phyloP scores from a whole-genome alignment of 2,888 invertebrate genomes.

The Amiota minor region DNA sequence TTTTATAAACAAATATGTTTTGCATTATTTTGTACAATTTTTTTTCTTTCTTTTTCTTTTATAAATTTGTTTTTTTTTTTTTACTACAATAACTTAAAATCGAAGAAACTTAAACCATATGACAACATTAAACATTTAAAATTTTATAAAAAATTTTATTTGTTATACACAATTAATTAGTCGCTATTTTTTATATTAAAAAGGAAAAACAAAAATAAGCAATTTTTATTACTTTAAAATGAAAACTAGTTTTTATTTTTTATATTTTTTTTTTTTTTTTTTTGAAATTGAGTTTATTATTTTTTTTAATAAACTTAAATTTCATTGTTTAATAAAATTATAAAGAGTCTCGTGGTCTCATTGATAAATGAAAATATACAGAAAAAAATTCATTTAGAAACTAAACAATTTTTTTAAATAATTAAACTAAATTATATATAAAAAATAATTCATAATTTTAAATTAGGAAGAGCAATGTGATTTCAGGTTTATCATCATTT shows the following conservation, averaged over 20 bases:
- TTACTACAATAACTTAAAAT: too few relatives aligned
- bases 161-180: too few relatives aligned
- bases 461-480: conserved; percentile 63
- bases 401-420: conserved; percentile 31
- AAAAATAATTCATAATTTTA: conserved; percentile 25
- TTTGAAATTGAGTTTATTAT: too few relatives aligned
- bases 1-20: conserved; percentile 40
- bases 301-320: not conserved
- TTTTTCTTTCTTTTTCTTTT: conserved; percentile 52
- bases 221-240: conserved; percentile 37
- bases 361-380: conserved; percentile 44
- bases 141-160: not conserved
- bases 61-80: too few relatives aligned
- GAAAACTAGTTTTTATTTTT: not conserved
- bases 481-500: conserved; percentile 33
- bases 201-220: conserved; percentile 34
- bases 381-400: conserved; percentile 26
- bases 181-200: conserved; percentile 3
- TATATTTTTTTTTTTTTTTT: too few relatives aligned
- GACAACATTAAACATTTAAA: conserved; percentile 55
- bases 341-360: conserved; percentile 61
- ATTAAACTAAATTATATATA: conserved; percentile 16
- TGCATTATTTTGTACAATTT: conserved; percentile 57
- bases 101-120: conserved; percentile 42
- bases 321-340: conserved; percentile 38